These are phyloP conservation scores for Gymnocephalus cernua DNA, from an alignment of 2,113 vertebrate genomes.

Conservation along the genomic window DNA sequence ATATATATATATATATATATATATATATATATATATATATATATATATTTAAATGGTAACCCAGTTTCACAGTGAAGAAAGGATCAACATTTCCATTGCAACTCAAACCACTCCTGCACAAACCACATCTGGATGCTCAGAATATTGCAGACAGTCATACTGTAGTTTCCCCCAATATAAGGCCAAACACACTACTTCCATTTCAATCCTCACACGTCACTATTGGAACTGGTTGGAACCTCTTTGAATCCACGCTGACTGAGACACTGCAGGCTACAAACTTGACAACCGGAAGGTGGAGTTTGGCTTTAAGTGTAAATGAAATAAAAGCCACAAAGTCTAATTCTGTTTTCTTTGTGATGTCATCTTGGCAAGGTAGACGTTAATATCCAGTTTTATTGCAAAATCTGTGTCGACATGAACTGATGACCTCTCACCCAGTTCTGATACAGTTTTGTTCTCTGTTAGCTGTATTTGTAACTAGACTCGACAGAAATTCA, in stretches of 20 bases:
- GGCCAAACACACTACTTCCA: too few relatives aligned
- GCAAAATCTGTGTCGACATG: neutral
- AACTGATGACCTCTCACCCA: slow-evolving; percentile 45
- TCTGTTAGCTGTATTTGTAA: neutral
- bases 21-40: too few relatives aligned
- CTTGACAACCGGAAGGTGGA: neutral
- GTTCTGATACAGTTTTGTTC: neutral
- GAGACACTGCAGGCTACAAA: too few relatives aligned
- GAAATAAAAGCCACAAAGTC: neutral
- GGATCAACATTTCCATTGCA: neutral
- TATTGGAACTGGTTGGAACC: too few relatives aligned
- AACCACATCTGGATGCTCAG: neutral
- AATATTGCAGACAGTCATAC: neutral
- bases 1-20: too few relatives aligned
- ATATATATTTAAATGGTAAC: neutral
- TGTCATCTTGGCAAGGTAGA: rapidly evolving
- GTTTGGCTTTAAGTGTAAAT: neutral
- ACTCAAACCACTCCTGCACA: neutral
- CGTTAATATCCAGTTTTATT: neutral
- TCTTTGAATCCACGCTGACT: too few relatives aligned
- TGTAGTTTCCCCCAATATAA: too few relatives aligned
- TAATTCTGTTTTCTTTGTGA: neutral
- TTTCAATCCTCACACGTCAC: too few relatives aligned
- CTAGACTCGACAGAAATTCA: slow-evolving; percentile 1
- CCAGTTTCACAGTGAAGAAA: neutral